Percentiles rank a stretch among this genome's conserved stretches.
Evolutionary conservation across 23 tunicate genomes (phyloP).

Genomic region (Halocynthia roretzi): DNA sequence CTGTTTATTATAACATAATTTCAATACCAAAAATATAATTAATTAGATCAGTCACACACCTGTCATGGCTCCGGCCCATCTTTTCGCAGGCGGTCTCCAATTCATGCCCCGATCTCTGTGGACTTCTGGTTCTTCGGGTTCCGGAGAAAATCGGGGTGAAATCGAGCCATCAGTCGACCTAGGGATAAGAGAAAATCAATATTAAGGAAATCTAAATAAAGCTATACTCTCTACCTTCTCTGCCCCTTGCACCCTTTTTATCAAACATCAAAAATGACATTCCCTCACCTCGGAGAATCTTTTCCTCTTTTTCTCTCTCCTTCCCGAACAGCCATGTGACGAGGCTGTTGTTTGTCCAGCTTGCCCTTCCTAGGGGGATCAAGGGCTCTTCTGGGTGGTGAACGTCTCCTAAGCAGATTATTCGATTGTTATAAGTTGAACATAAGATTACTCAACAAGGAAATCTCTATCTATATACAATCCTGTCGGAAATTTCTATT

Average conservation of each 20-base stretch:
- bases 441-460: no score
- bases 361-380: background rate
- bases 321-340: background rate
- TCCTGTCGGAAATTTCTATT: no score
- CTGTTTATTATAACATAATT: background rate
- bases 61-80: background rate
- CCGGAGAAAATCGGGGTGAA: slow-evolving; percentile 84
- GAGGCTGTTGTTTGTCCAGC: background rate
- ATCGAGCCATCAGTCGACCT: slow-evolving; percentile 63
- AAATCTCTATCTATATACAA: no score
- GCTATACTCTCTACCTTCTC: no score
- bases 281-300: slow-evolving; percentile 9
- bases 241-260: no score
- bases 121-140: slow-evolving; percentile 35
- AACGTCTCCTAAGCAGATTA: background rate
- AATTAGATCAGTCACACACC: background rate
- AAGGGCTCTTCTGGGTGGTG: background rate
- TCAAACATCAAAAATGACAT: background rate
- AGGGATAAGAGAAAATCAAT: background rate
- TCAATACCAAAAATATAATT: background rate
- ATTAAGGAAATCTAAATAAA: no score
- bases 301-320: background rate
- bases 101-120: background rate
- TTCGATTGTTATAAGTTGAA: no score
- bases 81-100: slow-evolving; percentile 20